Evolutionary conservation across 2,113 vertebrate genomes (phyloP).

Genomic region (Tenebrosternarchus preto): DNA sequence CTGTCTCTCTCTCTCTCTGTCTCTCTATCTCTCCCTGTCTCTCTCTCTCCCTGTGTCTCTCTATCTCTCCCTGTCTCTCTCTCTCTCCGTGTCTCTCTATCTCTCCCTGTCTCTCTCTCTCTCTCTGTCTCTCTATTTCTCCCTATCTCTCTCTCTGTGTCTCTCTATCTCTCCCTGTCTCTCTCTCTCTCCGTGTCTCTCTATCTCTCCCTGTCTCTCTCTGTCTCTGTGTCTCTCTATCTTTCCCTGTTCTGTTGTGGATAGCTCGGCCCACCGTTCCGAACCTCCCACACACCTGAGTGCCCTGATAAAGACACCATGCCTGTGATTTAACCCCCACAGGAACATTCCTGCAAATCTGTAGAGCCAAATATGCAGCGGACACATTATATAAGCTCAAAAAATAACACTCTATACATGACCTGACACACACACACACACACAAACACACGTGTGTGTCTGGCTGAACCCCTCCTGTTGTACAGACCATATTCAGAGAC

Average conservation of each 20-base stretch:
- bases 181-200: background rate
- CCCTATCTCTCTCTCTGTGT: too few relatives aligned
- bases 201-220: too few relatives aligned
- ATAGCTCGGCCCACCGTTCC: too few relatives aligned
- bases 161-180: background rate
- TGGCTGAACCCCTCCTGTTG: constrained; percentile 21
- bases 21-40: constrained; percentile 17
- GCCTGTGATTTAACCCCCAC: constrained; percentile 22
- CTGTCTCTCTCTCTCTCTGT: constrained; percentile 22
- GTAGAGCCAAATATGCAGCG: constrained; percentile 1
- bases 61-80: constrained; percentile 7
- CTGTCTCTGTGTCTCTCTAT: too few relatives aligned
- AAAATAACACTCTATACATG: background rate
- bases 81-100: background rate
- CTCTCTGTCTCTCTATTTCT: too few relatives aligned
- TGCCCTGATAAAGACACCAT: too few relatives aligned
- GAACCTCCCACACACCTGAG: too few relatives aligned
- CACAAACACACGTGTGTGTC: constrained; percentile 7
- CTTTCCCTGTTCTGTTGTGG: too few relatives aligned
- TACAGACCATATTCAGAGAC: constrained; percentile 35
- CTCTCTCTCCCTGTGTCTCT: background rate
- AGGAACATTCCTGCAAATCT: background rate
- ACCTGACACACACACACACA: background rate
- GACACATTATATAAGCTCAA: background rate
- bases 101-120: too few relatives aligned